Conservation (phyloP, 2,797 vertebrate species). For the Fistularia tabacaria region DNA sequence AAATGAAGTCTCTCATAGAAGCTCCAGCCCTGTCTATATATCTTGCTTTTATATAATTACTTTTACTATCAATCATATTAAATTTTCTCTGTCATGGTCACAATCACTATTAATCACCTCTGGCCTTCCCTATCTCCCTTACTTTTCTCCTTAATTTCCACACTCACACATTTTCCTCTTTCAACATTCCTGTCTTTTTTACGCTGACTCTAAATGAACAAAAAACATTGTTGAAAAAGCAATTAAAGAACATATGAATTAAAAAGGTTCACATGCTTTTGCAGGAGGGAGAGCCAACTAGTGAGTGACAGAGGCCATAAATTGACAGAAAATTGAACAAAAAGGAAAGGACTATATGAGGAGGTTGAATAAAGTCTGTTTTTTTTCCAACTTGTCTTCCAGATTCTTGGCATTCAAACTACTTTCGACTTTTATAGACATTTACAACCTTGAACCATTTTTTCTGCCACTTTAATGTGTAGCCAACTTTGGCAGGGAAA, state of each 20-base stretch:
- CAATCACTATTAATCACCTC: too few relatives aligned
- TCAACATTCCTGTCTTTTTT: neutral
- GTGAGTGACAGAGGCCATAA: constrained; percentile 21
- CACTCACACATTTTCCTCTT: neutral
- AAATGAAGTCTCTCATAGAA: too few relatives aligned
- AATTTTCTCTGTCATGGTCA: too few relatives aligned
- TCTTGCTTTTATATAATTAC: too few relatives aligned
- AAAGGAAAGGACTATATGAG: constrained; percentile 26
- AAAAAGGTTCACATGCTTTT: constrained; percentile 16
- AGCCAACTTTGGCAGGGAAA: neutral
- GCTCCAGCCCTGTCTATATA: too few relatives aligned
- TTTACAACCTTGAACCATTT: neutral
- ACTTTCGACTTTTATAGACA: neutral
- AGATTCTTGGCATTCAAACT: constrained; percentile 9
- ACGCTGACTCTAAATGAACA: neutral
- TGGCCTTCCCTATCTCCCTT: too few relatives aligned
- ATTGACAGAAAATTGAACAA: constrained; percentile 16
- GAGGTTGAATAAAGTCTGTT: constrained; percentile 4
- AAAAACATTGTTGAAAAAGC: constrained; percentile 1
- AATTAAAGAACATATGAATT: constrained; percentile 7
- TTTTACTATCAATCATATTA: too few relatives aligned
- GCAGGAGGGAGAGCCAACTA: constrained; percentile 3
- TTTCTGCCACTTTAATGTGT: neutral
- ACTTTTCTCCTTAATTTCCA: neutral
- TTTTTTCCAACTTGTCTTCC: constrained; percentile 6